Percentiles rank a stretch among this genome's conserved stretches.
Conservation (phyloP, 1,140 invertebrate genomes). For the Cyclargus thomasi region DNA sequence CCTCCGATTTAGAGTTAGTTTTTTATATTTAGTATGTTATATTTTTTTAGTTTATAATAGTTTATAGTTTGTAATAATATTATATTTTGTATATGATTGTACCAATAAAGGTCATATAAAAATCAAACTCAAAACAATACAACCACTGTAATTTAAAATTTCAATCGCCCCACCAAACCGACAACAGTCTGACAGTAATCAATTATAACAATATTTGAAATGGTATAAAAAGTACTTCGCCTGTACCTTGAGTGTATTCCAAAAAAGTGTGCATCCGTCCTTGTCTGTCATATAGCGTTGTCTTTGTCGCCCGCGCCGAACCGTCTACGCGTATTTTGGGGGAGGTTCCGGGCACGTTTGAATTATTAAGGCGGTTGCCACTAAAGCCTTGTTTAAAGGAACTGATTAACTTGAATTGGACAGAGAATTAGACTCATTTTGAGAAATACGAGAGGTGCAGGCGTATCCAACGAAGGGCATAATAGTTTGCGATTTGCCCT, state of each 20-base stretch:
- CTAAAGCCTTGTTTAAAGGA: constrained; percentile 66
- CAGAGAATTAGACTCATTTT: background rate
- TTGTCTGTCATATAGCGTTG: constrained; percentile 29
- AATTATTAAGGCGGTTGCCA: constrained; percentile 61
- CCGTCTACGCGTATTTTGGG: constrained; percentile 53
- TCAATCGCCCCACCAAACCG: constrained; percentile 33
- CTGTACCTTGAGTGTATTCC: constrained; percentile 26
- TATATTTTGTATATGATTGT: too few relatives aligned
- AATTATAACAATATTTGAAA: constrained; percentile 73
- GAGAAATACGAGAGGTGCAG: background rate
- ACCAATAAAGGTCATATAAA: too few relatives aligned
- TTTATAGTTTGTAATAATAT: too few relatives aligned
- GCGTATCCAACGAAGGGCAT: background rate
- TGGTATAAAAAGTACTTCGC: constrained; percentile 57
- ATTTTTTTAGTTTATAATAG: too few relatives aligned
- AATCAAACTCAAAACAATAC: background rate
- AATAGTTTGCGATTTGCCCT: too few relatives aligned
- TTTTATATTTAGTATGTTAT: too few relatives aligned
- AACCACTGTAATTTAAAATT: background rate
- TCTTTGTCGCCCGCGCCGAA: constrained; percentile 53
- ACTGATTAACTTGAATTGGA: constrained; percentile 59
- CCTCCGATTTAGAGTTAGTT: too few relatives aligned
- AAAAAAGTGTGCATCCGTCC: constrained; percentile 28
- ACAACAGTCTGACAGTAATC: constrained; percentile 63
- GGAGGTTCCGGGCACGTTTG: constrained; percentile 52